Percentiles rank a stretch among this genome's conserved stretches.
Evolutionary conservation across 2,113 vertebrate genomes (phyloP).

Genomic region (Todiramphus saurophagus): DNA sequence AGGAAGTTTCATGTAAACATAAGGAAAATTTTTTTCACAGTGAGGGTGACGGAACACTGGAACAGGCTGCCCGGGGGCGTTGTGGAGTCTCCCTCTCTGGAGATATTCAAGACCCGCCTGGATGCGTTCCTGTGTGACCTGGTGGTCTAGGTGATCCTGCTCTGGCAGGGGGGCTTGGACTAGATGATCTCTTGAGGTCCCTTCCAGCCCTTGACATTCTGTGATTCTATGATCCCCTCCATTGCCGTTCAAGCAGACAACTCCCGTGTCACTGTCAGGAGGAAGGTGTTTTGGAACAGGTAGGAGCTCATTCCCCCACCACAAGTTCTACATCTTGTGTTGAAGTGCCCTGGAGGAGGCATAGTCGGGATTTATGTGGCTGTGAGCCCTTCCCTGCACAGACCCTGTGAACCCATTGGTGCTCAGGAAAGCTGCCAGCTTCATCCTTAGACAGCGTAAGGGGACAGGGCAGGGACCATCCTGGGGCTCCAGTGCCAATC

Average conservation of each 20-base stretch:
- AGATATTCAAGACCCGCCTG: no score
- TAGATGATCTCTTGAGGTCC: no score
- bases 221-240: not conserved
- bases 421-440: not conserved
- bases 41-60: no score
- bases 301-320: not conserved
- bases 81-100: no score
- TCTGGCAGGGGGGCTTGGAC: no score
- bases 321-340: accelerated
- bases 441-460: not conserved
- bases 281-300: not conserved
- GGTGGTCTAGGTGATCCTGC: no score
- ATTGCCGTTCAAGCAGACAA: not conserved
- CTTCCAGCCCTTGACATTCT: no score
- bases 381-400: accelerated
- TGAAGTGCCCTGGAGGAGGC: not conserved
- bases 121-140: no score
- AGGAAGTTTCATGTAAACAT: no score
- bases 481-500: not conserved
- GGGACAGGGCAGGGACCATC: not conserved
- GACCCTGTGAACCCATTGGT: not conserved
- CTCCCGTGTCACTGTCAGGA: not conserved
- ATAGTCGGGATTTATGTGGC: not conserved
- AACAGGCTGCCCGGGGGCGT: no score
- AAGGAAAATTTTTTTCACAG: no score